Evolutionary conservation across 1,140 invertebrate species (phyloP).

Genomic region (Lepidotrigona ventralis): DNA sequence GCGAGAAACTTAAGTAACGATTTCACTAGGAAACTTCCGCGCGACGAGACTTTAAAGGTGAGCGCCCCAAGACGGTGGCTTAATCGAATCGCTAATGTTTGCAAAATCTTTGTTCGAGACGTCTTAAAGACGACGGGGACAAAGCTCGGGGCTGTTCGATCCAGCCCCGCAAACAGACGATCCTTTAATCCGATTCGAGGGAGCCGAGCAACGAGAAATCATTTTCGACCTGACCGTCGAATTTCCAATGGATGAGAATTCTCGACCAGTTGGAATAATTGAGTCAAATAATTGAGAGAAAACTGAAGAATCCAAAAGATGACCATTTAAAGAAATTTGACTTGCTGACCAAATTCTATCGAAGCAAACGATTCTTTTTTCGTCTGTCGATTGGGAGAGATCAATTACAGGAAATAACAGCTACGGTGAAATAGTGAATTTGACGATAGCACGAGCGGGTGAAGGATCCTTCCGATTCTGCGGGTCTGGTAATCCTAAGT

Average conservation of each 20-base stretch:
- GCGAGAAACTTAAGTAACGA: constrained; percentile 67
- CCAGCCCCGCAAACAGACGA: neutral
- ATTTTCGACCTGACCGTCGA: no score
- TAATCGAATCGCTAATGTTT: constrained; percentile 70
- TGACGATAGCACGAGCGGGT: neutral
- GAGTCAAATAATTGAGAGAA: no score
- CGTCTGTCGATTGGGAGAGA: neutral
- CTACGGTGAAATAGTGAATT: constrained; percentile 6
- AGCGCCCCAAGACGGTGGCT: constrained; percentile 58
- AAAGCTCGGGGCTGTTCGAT: constrained; percentile 5
- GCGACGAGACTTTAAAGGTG: constrained; percentile 66
- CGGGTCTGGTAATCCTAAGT: constrained; percentile 7
- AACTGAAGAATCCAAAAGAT: no score
- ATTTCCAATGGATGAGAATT: no score
- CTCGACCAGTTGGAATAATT: no score
- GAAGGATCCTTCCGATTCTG: neutral
- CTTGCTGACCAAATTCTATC: no score
- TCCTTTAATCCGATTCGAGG: constrained; percentile 20
- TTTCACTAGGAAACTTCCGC: constrained; percentile 64
- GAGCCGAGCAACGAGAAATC: no score
- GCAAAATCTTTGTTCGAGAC: constrained; percentile 64
- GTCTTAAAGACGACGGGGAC: constrained; percentile 61
- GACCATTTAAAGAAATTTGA: no score
- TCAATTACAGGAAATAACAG: constrained; percentile 1
- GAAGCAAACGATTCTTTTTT: neutral